Evolutionary conservation across 2,888 invertebrate genomes (phyloP).

Genomic region (Alentia gelatinosa): DNA sequence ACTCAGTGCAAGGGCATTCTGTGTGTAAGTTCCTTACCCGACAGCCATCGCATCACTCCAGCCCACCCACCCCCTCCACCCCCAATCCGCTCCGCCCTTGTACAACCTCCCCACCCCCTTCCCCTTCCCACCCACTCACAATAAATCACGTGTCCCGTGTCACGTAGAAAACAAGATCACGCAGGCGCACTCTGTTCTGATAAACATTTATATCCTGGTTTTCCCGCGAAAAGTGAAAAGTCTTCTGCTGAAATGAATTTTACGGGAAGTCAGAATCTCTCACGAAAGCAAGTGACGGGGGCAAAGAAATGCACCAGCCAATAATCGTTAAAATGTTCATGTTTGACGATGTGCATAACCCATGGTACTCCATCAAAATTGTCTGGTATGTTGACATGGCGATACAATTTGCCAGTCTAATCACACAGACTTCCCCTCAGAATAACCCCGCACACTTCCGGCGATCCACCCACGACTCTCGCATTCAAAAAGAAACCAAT

Average conservation of each 20-base stretch:
- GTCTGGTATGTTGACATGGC: not conserved
- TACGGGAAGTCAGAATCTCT: too few relatives aligned
- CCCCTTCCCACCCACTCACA: not conserved
- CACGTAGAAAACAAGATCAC: slow-evolving; percentile 41
- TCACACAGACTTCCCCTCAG: not conserved
- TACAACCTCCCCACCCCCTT: not conserved
- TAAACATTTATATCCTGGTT: not conserved
- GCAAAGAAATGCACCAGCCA: too few relatives aligned
- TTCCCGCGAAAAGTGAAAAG: not conserved
- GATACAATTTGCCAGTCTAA: not conserved
- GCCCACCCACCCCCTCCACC: not conserved
- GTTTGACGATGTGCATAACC: too few relatives aligned
- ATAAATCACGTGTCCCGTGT: slow-evolving; percentile 39
- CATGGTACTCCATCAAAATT: too few relatives aligned
- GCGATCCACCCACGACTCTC: not conserved
- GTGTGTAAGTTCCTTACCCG: not conserved
- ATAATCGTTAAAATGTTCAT: too few relatives aligned
- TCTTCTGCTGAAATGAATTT: not conserved
- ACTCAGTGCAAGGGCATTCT: not conserved
- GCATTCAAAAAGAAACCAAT: not conserved
- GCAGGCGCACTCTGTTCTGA: slow-evolving; percentile 42
- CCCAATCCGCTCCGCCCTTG: not conserved
- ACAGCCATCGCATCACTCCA: not conserved
- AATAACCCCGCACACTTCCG: not conserved
- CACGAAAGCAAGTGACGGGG: too few relatives aligned